These are phyloP conservation scores for Rosalia funebris DNA, from an alignment of 2,888 invertebrate species.

Conservation along the genomic window DNA sequence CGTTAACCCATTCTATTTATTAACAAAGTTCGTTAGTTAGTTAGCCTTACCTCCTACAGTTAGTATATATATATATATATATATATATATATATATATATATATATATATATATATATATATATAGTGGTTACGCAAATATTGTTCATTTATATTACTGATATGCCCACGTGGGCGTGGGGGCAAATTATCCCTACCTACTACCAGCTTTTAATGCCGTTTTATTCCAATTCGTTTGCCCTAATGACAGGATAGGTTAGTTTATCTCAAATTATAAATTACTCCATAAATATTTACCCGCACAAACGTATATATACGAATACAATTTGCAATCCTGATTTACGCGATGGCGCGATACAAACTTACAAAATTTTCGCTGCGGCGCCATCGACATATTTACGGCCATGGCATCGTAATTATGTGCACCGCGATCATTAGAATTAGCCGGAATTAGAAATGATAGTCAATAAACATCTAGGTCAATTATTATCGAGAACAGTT, in stretches of 20 bases:
- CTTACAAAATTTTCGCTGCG: constrained; percentile 31
- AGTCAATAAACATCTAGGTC: constrained; percentile 35
- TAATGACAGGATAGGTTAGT: constrained; percentile 2
- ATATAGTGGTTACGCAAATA: too few species aligned
- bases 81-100: too few species aligned
- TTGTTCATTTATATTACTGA: too few species aligned
- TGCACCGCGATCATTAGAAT: constrained; percentile 31
- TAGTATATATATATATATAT: too few species aligned
- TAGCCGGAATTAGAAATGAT: constrained; percentile 21
- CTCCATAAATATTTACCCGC: constrained; percentile 26
- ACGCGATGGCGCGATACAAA: constrained; percentile 19
- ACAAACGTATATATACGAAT: constrained; percentile 12
- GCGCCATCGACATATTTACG: constrained; percentile 30
- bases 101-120: too few species aligned
- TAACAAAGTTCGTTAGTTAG: too few species aligned
- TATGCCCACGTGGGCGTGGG: too few species aligned
- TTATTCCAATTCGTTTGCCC: not conserved
- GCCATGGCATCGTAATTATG: constrained; percentile 27
- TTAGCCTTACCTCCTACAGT: too few species aligned
- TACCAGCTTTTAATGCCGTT: too few species aligned
- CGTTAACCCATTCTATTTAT: too few species aligned
- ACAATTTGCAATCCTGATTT: constrained; percentile 31
- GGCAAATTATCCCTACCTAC: too few species aligned
- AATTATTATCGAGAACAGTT: constrained; percentile 32
- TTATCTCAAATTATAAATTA: constrained; percentile 3